A percentile compares a stretch with the other conserved stretches of the same genome.
Conservation (phyloP, 2,797 vertebrate species). For the Syngnathus rostellatus region DNA sequence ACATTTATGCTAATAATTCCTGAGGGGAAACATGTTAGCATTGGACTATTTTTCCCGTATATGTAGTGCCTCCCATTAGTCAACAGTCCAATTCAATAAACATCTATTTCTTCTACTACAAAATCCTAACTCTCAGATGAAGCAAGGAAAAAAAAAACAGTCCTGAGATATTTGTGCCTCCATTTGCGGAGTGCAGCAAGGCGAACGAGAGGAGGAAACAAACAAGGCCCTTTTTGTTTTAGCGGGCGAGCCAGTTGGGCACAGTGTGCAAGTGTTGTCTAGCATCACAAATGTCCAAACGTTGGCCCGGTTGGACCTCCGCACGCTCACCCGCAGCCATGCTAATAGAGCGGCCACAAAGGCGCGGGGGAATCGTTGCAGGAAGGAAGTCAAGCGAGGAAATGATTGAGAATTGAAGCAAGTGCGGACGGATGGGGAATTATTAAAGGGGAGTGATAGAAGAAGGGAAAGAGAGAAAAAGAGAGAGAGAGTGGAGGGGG, state of each 20-base stretch:
- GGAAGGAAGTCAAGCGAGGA: conserved; percentile 15
- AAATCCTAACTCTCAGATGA: not conserved
- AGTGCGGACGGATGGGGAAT: conserved; percentile 12
- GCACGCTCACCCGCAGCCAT: conserved; percentile 46
- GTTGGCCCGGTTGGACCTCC: conserved; percentile 53
- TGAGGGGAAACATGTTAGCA: no score
- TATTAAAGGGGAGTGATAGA: conserved; percentile 3
- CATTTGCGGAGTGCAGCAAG: conserved; percentile 40
- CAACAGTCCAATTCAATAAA: not conserved
- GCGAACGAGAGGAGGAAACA: conserved; percentile 15
- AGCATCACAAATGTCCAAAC: conserved; percentile 66
- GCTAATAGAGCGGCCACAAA: conserved; percentile 53
- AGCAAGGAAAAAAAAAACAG: conserved; percentile 17
- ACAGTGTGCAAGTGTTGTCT: conserved; percentile 59
- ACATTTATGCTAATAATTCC: no score
- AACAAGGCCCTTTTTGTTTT: conserved; percentile 14
- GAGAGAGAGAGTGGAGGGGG: conserved; percentile 36
- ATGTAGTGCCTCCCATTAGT: no score
- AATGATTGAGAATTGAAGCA: conserved; percentile 22
- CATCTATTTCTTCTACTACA: not conserved
- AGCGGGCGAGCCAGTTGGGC: conserved; percentile 22
- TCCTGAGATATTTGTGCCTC: conserved; percentile 34
- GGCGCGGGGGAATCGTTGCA: conserved; percentile 22
- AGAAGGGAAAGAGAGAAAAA: not conserved
- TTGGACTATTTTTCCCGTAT: no score